Evolutionary conservation across 2,113 vertebrate species (phyloP), one percentile per base, ranked within the genome.

Genomic region (Abramis brama): DNA sequence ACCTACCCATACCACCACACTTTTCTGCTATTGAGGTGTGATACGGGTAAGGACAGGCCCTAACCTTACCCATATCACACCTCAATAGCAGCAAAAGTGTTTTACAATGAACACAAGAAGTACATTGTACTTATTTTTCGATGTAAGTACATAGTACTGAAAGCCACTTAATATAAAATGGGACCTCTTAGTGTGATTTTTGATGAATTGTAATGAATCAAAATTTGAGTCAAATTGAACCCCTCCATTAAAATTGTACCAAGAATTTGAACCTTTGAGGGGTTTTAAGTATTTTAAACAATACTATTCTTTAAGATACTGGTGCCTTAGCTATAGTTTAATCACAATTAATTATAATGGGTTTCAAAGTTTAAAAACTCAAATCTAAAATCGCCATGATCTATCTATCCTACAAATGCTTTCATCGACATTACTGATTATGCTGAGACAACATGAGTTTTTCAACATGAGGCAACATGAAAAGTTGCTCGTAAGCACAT

Each of bases 401-500:
- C 45, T 21, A 9, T 45, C 36, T 57, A 57, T 8, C 12, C 45
- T 66, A 52, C 45, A 52, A 82, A 82, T 70, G 62, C 60, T 23
- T 82, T 68, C 45, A 64, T 81, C 13, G 1, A 81, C 60, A 39
- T 78, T 62, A n/a, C 5, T 11, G 12, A 68, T 79, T 21, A 85
- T 66, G 43, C 64, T 82, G 79, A 71, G 33, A 55, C 23, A 60
- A 73, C 60, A 45, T 50, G 25, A 21, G 39, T 60, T 84, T 27
- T 2, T 30, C 30, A 30, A 30, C 30, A 30, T 30, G 30, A 30
- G 30, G 30, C 30, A 30, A 30, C 30, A 30, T 30, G 5, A 43
- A 57, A 75, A 76, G 73, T 70, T 47, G 62, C 85, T 70, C 19
- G 68, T 81, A 79, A 52, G 57, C 64, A 86, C 36, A n/a, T 12